Conservation (phyloP, 2,113 vertebrate genomes). For the Xyliphius kryptos region DNA sequence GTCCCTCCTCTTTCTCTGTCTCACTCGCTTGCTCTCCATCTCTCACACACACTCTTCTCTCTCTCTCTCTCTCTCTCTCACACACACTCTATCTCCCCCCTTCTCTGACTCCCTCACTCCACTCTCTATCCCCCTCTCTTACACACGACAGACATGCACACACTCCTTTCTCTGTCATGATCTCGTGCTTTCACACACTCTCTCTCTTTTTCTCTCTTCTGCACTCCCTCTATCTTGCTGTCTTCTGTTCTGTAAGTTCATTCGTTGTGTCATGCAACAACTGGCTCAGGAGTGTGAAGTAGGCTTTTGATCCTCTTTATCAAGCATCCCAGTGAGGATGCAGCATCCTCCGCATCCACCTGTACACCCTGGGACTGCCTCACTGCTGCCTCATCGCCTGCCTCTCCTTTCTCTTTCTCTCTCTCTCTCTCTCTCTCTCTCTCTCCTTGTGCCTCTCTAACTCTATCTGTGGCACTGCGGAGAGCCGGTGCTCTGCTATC, state of each 20-base stretch:
- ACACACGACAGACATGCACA: slow-evolving; percentile 28
- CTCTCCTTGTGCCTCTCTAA: slow-evolving; percentile 6
- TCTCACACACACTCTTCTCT: too few species aligned
- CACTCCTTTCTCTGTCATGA: slow-evolving; percentile 46
- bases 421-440: too few species aligned
- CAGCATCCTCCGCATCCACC: slow-evolving; percentile 34
- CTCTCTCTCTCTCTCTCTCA: slow-evolving; percentile 45
- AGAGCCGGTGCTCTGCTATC: slow-evolving; percentile 5
- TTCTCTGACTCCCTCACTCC: slow-evolving; percentile 62
- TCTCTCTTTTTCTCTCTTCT: slow-evolving; percentile 49
- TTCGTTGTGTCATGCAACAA: slow-evolving; percentile 58
- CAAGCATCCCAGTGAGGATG: slow-evolving; percentile 27
- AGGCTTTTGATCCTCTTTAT: slow-evolving; percentile 38
- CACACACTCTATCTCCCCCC: slow-evolving; percentile 45
- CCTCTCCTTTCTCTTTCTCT: too few species aligned
- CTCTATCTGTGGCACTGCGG: slow-evolving; percentile 10
- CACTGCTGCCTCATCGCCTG: slow-evolving; percentile 39
- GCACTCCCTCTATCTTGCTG: slow-evolving; percentile 27
- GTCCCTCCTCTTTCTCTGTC: too few species aligned
- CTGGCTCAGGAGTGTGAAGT: slow-evolving; percentile 49
- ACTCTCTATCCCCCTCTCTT: slow-evolving; percentile 55
- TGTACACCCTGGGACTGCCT: slow-evolving; percentile 35
- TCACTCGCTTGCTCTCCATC: slow-evolving; percentile 34
- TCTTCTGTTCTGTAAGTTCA: slow-evolving; percentile 43
- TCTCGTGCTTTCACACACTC: too few species aligned